Percentiles rank a stretch among this genome's conserved stretches.
Evolutionary conservation across 2,113 vertebrate genomes (phyloP).

Genomic region (Leptocoma aspasia): DNA sequence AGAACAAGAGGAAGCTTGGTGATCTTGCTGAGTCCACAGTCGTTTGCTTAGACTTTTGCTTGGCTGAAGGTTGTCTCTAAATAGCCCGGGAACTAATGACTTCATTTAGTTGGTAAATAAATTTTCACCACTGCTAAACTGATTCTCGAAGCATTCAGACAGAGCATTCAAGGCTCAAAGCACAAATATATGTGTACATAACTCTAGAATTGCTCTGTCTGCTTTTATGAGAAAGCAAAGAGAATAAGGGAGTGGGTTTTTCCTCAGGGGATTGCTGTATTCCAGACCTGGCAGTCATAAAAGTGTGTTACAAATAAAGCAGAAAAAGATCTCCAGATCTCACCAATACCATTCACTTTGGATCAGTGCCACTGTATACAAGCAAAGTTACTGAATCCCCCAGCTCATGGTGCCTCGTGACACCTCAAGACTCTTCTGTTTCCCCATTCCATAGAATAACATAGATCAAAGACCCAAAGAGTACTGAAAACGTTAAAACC

Average conservation of each 20-base stretch:
- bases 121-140: neutral
- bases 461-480: conserved; percentile 45
- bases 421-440: neutral
- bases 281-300: neutral
- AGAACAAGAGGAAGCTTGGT: neutral
- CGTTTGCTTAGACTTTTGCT: fast-evolving
- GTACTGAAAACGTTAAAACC: conserved; percentile 49
- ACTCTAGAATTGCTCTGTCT: neutral
- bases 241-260: neutral
- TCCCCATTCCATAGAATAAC: neutral
- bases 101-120: neutral
- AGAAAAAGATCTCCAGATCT: neutral
- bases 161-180: neutral
- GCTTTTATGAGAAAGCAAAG: neutral
- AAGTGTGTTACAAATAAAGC: neutral
- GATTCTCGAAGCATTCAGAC: neutral
- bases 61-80: neutral
- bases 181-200: fast-evolving
- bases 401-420: neutral
- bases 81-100: neutral
- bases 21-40: neutral
- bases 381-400: neutral
- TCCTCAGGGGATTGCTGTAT: neutral
- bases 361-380: neutral
- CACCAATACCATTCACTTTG: neutral